These are phyloP conservation scores for Hydractinia echinata DNA, from an alignment of 30 jellyfish, hydroid and myxozoan species.

Conservation along the genomic window DNA sequence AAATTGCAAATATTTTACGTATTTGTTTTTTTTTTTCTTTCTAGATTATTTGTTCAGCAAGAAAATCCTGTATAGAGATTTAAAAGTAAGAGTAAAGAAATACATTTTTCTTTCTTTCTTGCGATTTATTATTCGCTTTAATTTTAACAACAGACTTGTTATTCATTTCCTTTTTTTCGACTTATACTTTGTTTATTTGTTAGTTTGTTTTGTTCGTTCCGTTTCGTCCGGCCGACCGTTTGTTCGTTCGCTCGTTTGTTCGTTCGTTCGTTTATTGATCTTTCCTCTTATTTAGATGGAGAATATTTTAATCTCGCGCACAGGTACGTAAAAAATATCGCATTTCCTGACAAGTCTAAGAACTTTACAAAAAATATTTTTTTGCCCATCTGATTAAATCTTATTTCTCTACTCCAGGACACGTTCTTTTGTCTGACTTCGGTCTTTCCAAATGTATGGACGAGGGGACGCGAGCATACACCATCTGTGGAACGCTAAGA, in stretches of 20 bases:
- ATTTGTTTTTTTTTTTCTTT: not conserved
- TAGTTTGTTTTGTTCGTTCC: no score
- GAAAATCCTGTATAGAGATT: constrained; percentile 3
- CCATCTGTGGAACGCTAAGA: constrained; percentile 37
- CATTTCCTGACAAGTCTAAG: not conserved
- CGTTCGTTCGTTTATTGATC: no score
- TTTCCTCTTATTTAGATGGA: not conserved
- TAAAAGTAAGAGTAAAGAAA: not conserved
- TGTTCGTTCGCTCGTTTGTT: no score
- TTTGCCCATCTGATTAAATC: not conserved
- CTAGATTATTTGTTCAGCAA: not conserved
- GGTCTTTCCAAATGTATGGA: constrained; percentile 36
- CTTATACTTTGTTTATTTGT: no score
- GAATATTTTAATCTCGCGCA: not conserved
- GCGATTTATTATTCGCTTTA: no score
- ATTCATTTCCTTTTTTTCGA: no score
- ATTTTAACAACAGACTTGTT: no score
- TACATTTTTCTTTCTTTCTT: no score
- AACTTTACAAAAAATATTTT: not conserved
- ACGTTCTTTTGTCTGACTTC: constrained; percentile 26
- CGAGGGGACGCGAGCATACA: constrained; percentile 6
- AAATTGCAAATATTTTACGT: no score
- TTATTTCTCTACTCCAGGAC: constrained; percentile 8
- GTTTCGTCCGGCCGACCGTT: no score
- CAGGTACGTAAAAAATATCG: not conserved